phyloP scores from a whole-genome alignment of 2,888 invertebrate genomes.

The Maniola hyperantus region DNA sequence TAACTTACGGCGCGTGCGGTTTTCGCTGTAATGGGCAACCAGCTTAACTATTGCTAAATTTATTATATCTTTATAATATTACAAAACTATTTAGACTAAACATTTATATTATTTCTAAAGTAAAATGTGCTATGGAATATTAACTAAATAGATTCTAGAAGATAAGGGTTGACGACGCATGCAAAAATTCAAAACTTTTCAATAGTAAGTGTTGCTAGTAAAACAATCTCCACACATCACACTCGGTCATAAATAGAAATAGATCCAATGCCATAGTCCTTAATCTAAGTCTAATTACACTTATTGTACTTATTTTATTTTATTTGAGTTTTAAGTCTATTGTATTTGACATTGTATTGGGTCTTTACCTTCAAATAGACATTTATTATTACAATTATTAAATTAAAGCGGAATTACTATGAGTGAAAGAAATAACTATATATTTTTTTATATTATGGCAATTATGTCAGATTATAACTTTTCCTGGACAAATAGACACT shows the following conservation, averaged over 20 bases:
- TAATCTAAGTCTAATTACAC: too few relatives aligned
- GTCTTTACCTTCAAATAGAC: too few relatives aligned
- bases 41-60: conserved; percentile 13
- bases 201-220: conserved; percentile 32
- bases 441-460: not conserved
- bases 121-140: conserved; percentile 23
- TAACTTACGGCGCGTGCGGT: not conserved
- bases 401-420: too few relatives aligned
- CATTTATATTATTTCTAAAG: conserved; percentile 12
- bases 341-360: too few relatives aligned
- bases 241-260: conserved; percentile 1
- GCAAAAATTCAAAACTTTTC: conserved; percentile 27
- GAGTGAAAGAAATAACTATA: not conserved
- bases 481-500: too few relatives aligned
- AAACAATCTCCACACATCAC: conserved; percentile 26
- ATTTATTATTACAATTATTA: too few relatives aligned
- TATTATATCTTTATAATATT: conserved; percentile 1
- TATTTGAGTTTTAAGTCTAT: too few relatives aligned
- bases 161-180: conserved; percentile 29
- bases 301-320: not conserved
- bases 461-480: not conserved
- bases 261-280: too few relatives aligned
- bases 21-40: not conserved
- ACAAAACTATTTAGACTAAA: conserved; percentile 24
- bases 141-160: conserved; percentile 32